These are phyloP conservation scores for Pelodiscus sinensis DNA, from an alignment of 2,113 vertebrate species.

Conservation along the genomic window DNA sequence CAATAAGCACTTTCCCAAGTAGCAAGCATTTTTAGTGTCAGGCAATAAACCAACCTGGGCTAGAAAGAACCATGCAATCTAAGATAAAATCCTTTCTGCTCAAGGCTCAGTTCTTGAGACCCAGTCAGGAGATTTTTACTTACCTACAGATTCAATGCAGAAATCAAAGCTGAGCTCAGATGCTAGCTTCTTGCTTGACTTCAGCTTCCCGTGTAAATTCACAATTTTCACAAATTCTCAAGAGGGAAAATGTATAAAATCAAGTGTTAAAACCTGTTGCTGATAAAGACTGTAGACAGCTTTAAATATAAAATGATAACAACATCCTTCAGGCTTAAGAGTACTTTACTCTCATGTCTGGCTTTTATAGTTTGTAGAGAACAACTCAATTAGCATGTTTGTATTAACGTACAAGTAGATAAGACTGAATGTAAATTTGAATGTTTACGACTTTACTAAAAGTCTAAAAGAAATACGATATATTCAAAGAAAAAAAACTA, in stretches of 20 bases:
- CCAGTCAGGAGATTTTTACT: conserved; percentile 53
- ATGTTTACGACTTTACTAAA: neutral
- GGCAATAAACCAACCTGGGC: neutral
- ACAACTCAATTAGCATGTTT: neutral
- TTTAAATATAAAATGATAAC: neutral
- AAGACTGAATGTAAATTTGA: accelerated
- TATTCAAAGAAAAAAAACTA: no score
- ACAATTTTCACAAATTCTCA: conserved; percentile 98
- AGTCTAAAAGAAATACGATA: neutral
- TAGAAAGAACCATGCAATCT: neutral
- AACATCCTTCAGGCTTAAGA: neutral
- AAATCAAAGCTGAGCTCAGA: conserved; percentile 99
- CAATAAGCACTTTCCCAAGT: neutral
- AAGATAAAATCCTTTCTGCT: neutral
- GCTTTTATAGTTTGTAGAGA: neutral
- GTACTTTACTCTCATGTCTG: neutral
- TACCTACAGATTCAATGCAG: conserved; percentile 95
- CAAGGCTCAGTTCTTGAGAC: neutral
- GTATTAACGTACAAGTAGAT: accelerated
- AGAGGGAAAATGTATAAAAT: conserved; percentile 51
- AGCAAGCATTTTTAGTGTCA: accelerated
- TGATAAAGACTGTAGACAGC: neutral
- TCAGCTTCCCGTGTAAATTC: conserved; percentile 94
- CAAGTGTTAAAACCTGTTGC: conserved; percentile 5
- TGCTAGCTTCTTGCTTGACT: conserved; percentile 97